Evolutionary conservation across 2,888 invertebrate species (phyloP), one percentile per base, ranked within the genome.

Genomic region (Podotricha telesiphe): DNA sequence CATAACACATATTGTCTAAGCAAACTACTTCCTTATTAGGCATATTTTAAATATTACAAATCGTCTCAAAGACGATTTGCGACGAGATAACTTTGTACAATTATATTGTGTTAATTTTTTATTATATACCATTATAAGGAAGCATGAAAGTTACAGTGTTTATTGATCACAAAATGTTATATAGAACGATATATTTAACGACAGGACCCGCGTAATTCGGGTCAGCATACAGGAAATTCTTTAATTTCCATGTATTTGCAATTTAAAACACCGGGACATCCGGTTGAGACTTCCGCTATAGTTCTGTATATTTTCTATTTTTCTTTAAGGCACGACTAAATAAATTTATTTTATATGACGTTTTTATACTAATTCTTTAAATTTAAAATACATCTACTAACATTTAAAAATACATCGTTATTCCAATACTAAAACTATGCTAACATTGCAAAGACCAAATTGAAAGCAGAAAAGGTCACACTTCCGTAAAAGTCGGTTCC

Each of bases 201-300:
- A 47, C 17, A 55, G 37, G 58, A 53, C 56, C 65, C 65, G 55
- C 67, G 45, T 73, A 67, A 79, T 79, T 73, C 79, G 75, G 78
- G 77, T 79, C 80, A 80, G 73, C 75, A 77, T 77, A 77, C 84
- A 85, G 86, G 87, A 88, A 86, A 81, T 80, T 78, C 79, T 75
- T 77, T 77, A 76, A 86, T 88, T 88, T 87, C 84, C 86, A 88
- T 86, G 83, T 79, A 80, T 81, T 84, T 86, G 82, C 84, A 85
- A 86, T 87, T 84, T 84, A 80, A 84, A 86, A 85, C 86, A 80
- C 81, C 77, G 73, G 77, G 77, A 78, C 80, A 80, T 87, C 86
- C 88, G 85, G 82, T 79, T 80, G 78, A 79, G 73, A 80, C 81
- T 86, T 73, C 74, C 74, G 73, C 69, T 53, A 68, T 63, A 84